phyloP scores from a whole-genome alignment of 64 coral and sea anemone species.

The Pachyseris speciosa region DNA sequence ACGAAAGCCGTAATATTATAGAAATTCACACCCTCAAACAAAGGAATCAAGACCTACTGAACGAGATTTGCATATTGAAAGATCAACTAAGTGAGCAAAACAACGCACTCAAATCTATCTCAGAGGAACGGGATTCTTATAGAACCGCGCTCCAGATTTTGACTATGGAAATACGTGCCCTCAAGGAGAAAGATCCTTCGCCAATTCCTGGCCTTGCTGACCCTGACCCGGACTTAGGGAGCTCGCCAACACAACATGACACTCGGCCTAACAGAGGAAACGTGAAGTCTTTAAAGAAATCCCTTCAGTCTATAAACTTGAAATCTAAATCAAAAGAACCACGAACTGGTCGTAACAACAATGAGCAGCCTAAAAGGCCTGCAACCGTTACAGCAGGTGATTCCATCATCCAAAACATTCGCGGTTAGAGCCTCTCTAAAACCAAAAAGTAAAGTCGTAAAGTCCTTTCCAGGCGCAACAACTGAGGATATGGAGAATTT shows the following conservation, averaged over 20 bases:
- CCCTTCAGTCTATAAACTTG: no score
- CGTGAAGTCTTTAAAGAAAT: not conserved
- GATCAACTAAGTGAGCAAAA: not conserved
- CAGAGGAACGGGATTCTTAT: not conserved
- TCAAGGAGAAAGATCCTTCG: not conserved
- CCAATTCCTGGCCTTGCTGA: not conserved
- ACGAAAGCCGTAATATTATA: not conserved
- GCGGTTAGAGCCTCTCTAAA: no score
- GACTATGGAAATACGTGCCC: not conserved
- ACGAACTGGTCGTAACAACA: no score
- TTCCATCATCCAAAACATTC: no score
- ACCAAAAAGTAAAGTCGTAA: no score
- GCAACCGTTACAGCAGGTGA: no score
- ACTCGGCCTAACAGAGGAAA: not conserved
- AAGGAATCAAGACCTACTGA: not conserved
- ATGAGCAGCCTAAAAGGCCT: no score
- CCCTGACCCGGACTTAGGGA: not conserved
- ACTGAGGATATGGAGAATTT: no score
- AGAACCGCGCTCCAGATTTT: not conserved
- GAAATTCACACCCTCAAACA: not conserved
- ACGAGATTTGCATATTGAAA: conserved; percentile 1
- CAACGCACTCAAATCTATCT: not conserved
- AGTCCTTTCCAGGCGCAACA: no score
- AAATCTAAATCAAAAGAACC: no score
- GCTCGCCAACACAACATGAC: not conserved